Evolutionary conservation across 1,140 invertebrate species (phyloP).

Genomic region (Monochamus saltuarius): DNA sequence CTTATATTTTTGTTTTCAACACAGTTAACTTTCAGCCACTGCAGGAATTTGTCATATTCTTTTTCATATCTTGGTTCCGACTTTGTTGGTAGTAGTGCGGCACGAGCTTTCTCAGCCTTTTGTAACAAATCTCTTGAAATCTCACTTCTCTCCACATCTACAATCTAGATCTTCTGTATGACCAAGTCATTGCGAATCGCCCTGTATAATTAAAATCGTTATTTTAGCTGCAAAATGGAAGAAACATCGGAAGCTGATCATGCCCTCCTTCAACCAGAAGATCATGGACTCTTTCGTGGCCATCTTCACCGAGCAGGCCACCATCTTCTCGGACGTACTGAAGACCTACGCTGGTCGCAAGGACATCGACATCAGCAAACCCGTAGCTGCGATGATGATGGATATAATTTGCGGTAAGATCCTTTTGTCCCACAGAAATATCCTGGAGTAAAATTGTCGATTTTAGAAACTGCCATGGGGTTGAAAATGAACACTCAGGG

Average conservation of each 20-base stretch:
- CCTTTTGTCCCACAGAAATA: not conserved
- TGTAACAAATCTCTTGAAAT: no score
- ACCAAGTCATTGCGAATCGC: no score
- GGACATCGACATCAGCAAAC: constrained; percentile 62
- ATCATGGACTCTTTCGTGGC: constrained; percentile 73
- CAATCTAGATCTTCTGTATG: no score
- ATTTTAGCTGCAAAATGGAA: constrained; percentile 65
- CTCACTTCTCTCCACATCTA: no score
- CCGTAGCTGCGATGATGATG: constrained; percentile 66
- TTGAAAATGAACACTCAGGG: constrained; percentile 19
- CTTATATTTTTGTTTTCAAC: no score
- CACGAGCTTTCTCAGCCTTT: no score
- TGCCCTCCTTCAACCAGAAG: constrained; percentile 74
- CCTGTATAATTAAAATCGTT: not conserved
- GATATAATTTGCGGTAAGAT: constrained; percentile 72
- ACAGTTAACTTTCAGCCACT: no score
- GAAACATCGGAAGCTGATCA: constrained; percentile 65
- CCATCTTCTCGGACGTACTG: constrained; percentile 60
- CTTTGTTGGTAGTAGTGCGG: no score
- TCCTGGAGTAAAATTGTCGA: not conserved
- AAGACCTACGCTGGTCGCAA: constrained; percentile 50
- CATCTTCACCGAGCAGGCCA: constrained; percentile 67
- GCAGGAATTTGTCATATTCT: no score
- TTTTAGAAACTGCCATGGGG: constrained; percentile 22
- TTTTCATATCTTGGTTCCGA: no score